phyloP scores from a whole-genome alignment of 2,797 vertebrate species.

The Enteromius anoplus region DNA sequence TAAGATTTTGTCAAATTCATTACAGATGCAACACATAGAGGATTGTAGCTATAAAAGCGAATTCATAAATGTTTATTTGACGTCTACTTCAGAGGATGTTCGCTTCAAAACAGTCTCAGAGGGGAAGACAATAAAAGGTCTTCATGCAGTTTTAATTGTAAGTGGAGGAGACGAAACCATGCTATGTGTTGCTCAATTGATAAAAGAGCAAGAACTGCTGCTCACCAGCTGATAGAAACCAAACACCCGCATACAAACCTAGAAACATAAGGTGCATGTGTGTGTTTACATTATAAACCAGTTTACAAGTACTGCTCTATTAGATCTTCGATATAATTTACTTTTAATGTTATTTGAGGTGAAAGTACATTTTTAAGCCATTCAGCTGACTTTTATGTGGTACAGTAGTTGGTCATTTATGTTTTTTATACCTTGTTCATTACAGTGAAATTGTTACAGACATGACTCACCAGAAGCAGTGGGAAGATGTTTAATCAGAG shows the following conservation, averaged over 20 bases:
- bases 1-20: not conserved
- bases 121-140: conserved; percentile 45
- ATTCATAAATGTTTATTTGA: conserved; percentile 25
- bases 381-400: conserved; percentile 11
- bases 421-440: not conserved
- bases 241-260: conserved; percentile 48
- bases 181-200: conserved; percentile 46
- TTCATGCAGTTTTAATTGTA: conserved; percentile 62
- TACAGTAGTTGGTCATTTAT: not conserved
- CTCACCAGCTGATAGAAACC: conserved; percentile 54
- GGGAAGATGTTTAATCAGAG: conserved; percentile 32
- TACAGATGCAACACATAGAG: not conserved
- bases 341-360: conserved; percentile 8
- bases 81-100: not conserved
- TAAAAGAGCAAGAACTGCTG: conserved; percentile 47
- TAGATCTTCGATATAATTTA: conserved; percentile 7
- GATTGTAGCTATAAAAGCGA: not conserved
- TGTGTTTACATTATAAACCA: conserved; percentile 25
- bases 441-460: conserved; percentile 28
- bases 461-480: conserved; percentile 35
- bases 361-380: not conserved
- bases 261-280: conserved; percentile 26
- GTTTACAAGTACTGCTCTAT: not conserved
- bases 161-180: conserved; percentile 46
- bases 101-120: conserved; percentile 22